Conservation (phyloP, 2,888 invertebrate species). For the Chromoteleia sp. region DNA sequence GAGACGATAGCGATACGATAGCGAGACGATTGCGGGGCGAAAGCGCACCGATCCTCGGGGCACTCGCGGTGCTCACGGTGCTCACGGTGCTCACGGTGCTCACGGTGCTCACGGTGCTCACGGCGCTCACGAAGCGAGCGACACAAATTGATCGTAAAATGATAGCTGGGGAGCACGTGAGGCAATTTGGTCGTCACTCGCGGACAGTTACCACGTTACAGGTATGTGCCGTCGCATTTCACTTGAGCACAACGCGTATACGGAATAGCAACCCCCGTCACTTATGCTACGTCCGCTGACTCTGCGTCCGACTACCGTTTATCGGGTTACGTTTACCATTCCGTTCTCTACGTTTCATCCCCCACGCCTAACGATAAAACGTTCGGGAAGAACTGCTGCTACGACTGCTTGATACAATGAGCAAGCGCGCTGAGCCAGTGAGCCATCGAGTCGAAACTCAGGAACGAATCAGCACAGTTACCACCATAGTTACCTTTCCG, state of each 20-base stretch:
- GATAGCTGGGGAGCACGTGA: slow-evolving; percentile 3
- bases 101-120: too few relatives aligned
- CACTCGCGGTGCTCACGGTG: too few relatives aligned
- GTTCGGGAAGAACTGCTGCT: neutral
- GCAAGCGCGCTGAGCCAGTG: too few relatives aligned
- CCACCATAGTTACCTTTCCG: too few relatives aligned
- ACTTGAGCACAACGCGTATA: slow-evolving; percentile 49
- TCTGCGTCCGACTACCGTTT: slow-evolving; percentile 39
- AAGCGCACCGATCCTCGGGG: too few relatives aligned
- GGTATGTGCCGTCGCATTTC: slow-evolving; percentile 43
- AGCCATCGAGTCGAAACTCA: too few relatives aligned
- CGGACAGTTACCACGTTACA: slow-evolving; percentile 26
- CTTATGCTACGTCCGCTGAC: too few relatives aligned
- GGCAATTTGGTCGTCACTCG: slow-evolving; percentile 23
- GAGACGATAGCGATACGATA: too few relatives aligned
- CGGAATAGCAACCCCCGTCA: slow-evolving; percentile 44
- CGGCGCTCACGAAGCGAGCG: neutral
- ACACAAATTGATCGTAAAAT: slow-evolving; percentile 10
- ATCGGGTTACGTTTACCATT: slow-evolving; percentile 31
- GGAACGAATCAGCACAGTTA: too few relatives aligned
- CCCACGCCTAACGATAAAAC: neutral
- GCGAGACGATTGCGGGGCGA: too few relatives aligned
- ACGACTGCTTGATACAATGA: too few relatives aligned
- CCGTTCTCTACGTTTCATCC: slow-evolving; percentile 29
- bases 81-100: too few relatives aligned